Percentiles rank a stretch among this genome's conserved stretches.
phyloP scores from a whole-genome alignment of 1,140 invertebrate genomes.

The Drosophila watanabei region DNA sequence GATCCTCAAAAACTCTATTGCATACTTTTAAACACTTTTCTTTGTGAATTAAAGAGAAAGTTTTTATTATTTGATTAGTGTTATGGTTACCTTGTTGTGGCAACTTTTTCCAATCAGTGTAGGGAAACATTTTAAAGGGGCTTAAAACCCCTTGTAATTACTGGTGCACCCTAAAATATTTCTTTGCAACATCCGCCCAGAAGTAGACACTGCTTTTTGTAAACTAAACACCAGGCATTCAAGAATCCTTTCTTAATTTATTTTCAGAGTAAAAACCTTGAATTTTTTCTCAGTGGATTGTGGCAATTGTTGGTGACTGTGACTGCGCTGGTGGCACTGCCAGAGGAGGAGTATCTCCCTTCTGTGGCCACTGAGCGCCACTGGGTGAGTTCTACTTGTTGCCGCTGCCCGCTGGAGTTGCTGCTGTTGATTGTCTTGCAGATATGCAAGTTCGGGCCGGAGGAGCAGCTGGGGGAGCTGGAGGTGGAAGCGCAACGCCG shows the following conservation, averaged over 20 bases:
- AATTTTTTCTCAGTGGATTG: constrained; percentile 13
- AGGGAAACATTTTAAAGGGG: not conserved
- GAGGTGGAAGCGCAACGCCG: constrained; percentile 67
- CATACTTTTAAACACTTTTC: too few relatives aligned
- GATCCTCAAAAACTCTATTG: too few relatives aligned
- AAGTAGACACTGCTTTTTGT: not conserved
- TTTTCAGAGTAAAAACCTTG: not conserved
- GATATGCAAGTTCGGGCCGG: constrained; percentile 68
- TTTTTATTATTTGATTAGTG: too few relatives aligned
- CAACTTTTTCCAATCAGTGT: too few relatives aligned
- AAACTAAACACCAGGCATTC: not conserved
- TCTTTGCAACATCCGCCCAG: not conserved
- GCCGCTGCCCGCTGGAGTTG: constrained; percentile 28
- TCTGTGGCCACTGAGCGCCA: constrained; percentile 68
- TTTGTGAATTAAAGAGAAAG: too few relatives aligned
- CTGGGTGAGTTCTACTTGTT: constrained; percentile 50
- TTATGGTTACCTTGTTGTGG: too few relatives aligned
- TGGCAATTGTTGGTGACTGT: constrained; percentile 26
- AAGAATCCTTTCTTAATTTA: not conserved
- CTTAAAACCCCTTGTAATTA: too few relatives aligned
- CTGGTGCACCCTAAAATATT: not conserved
- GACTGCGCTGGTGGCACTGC: constrained; percentile 48
- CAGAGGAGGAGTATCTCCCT: constrained; percentile 40
- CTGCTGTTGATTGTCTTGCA: constrained; percentile 76
- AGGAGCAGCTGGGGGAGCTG: constrained; percentile 1